phyloP scores from a whole-genome alignment of 2,113 vertebrate genomes.

The Podilymbus podiceps region DNA sequence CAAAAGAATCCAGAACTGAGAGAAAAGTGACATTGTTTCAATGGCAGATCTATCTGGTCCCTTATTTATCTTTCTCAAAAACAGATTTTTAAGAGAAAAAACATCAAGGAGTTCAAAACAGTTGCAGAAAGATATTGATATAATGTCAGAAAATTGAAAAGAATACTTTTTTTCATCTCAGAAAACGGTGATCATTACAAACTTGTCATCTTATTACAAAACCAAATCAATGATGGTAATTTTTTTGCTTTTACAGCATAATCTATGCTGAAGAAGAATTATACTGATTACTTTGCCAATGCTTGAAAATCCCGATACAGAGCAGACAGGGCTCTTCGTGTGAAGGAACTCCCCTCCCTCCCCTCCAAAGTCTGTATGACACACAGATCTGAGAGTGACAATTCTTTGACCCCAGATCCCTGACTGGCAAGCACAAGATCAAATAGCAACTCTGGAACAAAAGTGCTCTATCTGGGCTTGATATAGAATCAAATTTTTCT shows the following conservation, averaged over 20 bases:
- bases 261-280: constrained; percentile 53
- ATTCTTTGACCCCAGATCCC: background rate
- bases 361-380: background rate
- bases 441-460: background rate
- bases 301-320: background rate
- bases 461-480: rapidly evolving
- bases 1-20: background rate
- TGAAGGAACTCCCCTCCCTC: background rate
- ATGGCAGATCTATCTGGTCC: background rate
- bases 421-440: background rate
- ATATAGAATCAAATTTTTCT: background rate
- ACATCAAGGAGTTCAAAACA: background rate
- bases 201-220: constrained; percentile 63
- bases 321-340: background rate
- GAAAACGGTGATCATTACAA: constrained; percentile 50
- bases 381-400: background rate
- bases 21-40: background rate
- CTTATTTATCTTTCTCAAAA: background rate
- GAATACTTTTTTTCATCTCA: constrained; percentile 55
- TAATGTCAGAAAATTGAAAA: constrained; percentile 54
- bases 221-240: constrained; percentile 51
- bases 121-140: constrained; percentile 47
- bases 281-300: constrained; percentile 50
- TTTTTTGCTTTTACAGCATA: constrained; percentile 55
- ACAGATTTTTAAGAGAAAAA: background rate